Conservation (phyloP, 1,140 invertebrate genomes). For the Conopomorpha cramerella region DNA sequence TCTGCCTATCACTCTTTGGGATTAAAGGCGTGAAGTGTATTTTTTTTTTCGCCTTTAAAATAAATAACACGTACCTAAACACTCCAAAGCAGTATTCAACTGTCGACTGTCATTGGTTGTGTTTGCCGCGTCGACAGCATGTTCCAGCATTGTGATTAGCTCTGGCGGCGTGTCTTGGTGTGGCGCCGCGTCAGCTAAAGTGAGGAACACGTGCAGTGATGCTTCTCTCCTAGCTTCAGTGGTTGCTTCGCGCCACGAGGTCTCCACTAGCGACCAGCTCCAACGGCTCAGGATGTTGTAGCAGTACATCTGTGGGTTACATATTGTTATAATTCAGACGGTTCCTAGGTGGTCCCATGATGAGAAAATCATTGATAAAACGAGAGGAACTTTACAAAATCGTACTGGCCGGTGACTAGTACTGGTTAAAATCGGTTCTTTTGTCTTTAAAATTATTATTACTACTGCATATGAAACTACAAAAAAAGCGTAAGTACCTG, state of each 20-base stretch:
- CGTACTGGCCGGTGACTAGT: too few relatives aligned
- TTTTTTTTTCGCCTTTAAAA: too few relatives aligned
- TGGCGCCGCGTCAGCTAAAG: slow-evolving; percentile 77
- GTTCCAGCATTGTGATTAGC: slow-evolving; percentile 70
- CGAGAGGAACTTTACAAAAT: too few relatives aligned
- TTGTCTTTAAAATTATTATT: too few relatives aligned
- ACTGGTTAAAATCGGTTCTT: too few relatives aligned
- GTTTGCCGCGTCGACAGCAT: slow-evolving; percentile 67
- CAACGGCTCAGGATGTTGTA: slow-evolving; percentile 75
- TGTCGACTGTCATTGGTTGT: slow-evolving; percentile 47
- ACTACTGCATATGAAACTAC: too few relatives aligned
- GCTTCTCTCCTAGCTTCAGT: slow-evolving; percentile 70
- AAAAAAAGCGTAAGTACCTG: slow-evolving; percentile 6
- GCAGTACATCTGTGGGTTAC: slow-evolving; percentile 77
- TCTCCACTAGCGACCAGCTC: slow-evolving; percentile 61
- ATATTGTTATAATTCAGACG: too few relatives aligned
- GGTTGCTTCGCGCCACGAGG: slow-evolving; percentile 20
- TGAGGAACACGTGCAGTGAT: slow-evolving; percentile 79
- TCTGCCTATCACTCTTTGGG: too few relatives aligned
- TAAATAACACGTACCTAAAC: slow-evolving; percentile 63
- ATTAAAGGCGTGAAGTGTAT: too few relatives aligned
- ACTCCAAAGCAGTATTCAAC: slow-evolving; percentile 72
- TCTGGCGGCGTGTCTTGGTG: slow-evolving; percentile 68
- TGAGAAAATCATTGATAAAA: too few relatives aligned
- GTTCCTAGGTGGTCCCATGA: too few relatives aligned